phyloP scores from a whole-genome alignment of 2,113 vertebrate species.

The Bufo bufo region DNA sequence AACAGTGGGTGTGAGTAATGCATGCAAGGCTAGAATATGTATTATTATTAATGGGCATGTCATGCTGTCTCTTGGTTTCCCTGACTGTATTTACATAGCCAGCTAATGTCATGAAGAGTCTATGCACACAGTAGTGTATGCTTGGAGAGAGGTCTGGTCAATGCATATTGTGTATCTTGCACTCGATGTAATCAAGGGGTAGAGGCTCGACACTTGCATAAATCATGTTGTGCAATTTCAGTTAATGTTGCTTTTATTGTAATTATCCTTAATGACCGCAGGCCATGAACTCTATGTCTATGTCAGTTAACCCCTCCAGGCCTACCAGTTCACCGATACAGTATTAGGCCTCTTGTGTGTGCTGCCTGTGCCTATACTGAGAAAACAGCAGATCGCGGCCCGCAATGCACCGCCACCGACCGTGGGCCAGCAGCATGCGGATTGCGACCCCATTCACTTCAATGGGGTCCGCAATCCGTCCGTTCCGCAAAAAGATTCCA shows the following conservation, averaged over 20 bases:
- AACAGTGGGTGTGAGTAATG: not conserved
- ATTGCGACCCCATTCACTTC: too few relatives aligned
- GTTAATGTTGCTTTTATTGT: constrained; percentile 11
- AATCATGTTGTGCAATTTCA: constrained; percentile 21
- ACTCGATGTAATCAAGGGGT: constrained; percentile 23
- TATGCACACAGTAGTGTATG: not conserved
- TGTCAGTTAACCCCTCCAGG: constrained; percentile 13
- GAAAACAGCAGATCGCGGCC: too few relatives aligned
- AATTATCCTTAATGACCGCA: constrained; percentile 16
- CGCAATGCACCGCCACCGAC: too few relatives aligned
- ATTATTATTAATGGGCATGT: constrained; percentile 14
- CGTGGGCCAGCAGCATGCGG: too few relatives aligned
- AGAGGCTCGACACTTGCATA: not conserved
- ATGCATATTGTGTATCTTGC: not conserved
- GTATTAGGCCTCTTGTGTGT: too few relatives aligned
- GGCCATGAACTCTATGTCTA: not conserved
- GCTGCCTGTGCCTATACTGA: too few relatives aligned
- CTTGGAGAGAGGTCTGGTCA: not conserved
- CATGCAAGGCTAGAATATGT: not conserved
- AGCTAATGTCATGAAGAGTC: not conserved
- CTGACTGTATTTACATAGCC: not conserved
- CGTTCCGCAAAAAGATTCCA: too few relatives aligned
- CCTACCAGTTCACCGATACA: not conserved
- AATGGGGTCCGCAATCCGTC: too few relatives aligned
- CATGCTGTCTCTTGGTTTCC: not conserved